These are phyloP conservation scores for Larimichthys polyactis DNA, from an alignment of 2,113 vertebrate genomes.

Conservation along the genomic window DNA sequence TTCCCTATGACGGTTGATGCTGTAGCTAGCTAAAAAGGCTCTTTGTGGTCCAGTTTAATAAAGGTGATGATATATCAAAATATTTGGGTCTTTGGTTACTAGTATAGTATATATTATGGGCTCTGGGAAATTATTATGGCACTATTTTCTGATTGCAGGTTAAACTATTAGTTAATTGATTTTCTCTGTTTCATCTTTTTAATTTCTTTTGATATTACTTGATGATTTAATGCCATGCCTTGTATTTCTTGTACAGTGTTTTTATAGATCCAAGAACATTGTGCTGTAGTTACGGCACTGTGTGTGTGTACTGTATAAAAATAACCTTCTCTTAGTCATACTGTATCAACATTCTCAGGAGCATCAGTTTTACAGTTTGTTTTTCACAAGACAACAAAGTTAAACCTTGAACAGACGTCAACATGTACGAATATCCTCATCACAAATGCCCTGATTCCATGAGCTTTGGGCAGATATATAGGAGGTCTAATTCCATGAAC, in stretches of 20 bases:
- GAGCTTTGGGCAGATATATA: constrained; percentile 37
- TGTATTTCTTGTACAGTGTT: background rate
- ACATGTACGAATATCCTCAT: constrained; percentile 18
- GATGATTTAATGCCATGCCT: background rate
- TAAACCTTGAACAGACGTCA: constrained; percentile 31
- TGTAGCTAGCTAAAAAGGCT: no score
- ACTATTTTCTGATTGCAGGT: no score
- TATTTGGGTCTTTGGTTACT: no score
- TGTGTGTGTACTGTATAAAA: no score
- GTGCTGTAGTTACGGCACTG: background rate
- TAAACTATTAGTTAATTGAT: no score
- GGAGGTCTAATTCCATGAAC: constrained; percentile 52
- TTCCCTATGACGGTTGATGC: no score
- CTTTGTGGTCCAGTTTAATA: no score
- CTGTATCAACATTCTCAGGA: background rate
- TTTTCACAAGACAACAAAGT: constrained; percentile 1
- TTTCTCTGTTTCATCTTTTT: background rate
- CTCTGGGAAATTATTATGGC: no score
- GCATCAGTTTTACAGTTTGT: background rate
- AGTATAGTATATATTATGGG: no score
- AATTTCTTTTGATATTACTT: no score
- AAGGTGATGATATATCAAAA: no score
- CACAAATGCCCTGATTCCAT: constrained; percentile 36
- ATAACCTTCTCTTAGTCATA: background rate
- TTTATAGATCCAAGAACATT: background rate